Conservation (phyloP, 2,888 invertebrate genomes). For the Geophilus truncorum region DNA sequence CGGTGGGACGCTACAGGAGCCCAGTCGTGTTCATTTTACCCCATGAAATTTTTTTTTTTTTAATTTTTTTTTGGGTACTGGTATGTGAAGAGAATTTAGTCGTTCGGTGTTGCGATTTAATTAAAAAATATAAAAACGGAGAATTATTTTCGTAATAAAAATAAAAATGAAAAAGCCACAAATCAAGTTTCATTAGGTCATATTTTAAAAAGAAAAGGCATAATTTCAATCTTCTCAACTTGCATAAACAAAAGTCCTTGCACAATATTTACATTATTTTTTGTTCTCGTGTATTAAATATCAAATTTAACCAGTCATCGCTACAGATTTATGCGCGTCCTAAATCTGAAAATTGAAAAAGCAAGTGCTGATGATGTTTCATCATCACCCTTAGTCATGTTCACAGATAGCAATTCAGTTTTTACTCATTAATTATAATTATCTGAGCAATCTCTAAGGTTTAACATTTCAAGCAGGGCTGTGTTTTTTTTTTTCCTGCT, state of each 20-base stretch:
- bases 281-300: neutral
- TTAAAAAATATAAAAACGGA: neutral
- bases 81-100: neutral
- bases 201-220: neutral
- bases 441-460: conserved; percentile 7
- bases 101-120: neutral
- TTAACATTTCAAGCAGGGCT: neutral
- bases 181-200: conserved; percentile 22
- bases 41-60: no score
- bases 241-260: conserved; percentile 13
- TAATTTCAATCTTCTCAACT: neutral
- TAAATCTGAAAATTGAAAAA: conserved; percentile 4
- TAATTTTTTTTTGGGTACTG: no score
- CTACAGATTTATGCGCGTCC: neutral
- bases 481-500: neutral
- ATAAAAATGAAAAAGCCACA: neutral
- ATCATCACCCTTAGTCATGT: neutral
- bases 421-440: neutral
- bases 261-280: neutral
- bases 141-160: neutral
- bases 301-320: neutral
- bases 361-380: neutral
- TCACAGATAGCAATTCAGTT: neutral
- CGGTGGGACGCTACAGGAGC: neutral
- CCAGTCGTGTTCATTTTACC: neutral